Evolutionary conservation across 2,113 vertebrate species (phyloP).

Genomic region (Leucoraja erinaceus): DNA sequence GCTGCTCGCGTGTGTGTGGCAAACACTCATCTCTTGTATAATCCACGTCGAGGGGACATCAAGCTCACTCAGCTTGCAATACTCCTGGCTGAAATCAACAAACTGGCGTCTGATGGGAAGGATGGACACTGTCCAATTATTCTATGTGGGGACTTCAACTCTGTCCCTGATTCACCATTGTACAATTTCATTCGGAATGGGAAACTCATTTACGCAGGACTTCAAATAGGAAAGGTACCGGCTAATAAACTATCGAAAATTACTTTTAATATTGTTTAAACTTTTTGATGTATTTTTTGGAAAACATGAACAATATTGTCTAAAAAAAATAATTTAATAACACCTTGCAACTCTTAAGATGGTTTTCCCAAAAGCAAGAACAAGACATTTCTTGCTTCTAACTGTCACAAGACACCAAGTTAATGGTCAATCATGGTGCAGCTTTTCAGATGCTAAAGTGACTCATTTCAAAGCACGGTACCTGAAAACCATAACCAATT

Average conservation of each 20-base stretch:
- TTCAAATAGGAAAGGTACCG: conserved; percentile 74
- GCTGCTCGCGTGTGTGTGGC: conserved; percentile 68
- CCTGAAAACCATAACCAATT: neutral
- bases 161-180: conserved; percentile 80
- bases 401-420: neutral
- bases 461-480: neutral
- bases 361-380: neutral
- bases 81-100: conserved; percentile 81
- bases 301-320: neutral
- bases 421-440: neutral
- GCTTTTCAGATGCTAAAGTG: neutral
- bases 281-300: neutral
- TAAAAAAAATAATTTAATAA: neutral
- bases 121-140: conserved; percentile 69
- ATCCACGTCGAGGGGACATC: conserved; percentile 87
- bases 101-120: conserved; percentile 60
- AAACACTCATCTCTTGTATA: conserved; percentile 92
- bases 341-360: neutral
- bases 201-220: conserved; percentile 70
- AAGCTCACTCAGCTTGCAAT: conserved; percentile 90
- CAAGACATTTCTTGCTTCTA: too few relatives aligned
- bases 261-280: neutral
- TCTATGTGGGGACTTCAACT: conserved; percentile 93
- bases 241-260: neutral
- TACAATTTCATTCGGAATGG: conserved; percentile 82